phyloP scores from a whole-genome alignment of 2,113 vertebrate species.

The Plectropomus leopardus region DNA sequence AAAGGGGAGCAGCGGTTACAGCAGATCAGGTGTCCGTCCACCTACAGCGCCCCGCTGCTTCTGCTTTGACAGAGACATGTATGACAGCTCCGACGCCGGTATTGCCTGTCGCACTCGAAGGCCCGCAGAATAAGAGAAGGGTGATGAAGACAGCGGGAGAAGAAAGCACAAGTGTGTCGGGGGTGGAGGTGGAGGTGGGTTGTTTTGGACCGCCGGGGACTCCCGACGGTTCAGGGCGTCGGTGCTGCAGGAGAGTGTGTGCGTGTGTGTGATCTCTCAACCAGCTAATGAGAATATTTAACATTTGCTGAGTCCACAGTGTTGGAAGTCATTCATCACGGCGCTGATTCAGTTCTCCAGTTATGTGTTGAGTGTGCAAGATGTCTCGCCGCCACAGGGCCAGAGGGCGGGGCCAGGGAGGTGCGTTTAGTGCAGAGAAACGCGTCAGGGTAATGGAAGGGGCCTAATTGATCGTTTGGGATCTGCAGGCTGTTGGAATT shows the following conservation, averaged over 20 bases:
- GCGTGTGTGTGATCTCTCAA: slow-evolving; percentile 68
- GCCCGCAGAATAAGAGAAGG: slow-evolving; percentile 41
- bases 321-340: slow-evolving; percentile 77
- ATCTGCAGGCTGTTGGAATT: background rate
- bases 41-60: slow-evolving; percentile 34
- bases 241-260: slow-evolving; percentile 39
- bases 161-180: slow-evolving; percentile 22
- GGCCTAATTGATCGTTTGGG: background rate
- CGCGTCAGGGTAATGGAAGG: slow-evolving; percentile 2
- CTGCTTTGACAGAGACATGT: slow-evolving; percentile 62
- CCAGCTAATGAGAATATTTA: slow-evolving; percentile 84
- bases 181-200: slow-evolving; percentile 17
- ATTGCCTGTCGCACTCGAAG: slow-evolving; percentile 19
- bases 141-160: slow-evolving; percentile 46
- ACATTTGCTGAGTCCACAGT: slow-evolving; percentile 81
- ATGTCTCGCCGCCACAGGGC: slow-evolving; percentile 48
- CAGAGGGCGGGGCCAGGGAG: slow-evolving; percentile 9
- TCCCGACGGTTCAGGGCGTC: slow-evolving; percentile 31
- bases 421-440: slow-evolving; percentile 33
- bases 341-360: slow-evolving; percentile 49
- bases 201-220: slow-evolving; percentile 56
- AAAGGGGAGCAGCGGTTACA: slow-evolving; percentile 13
- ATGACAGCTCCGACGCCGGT: slow-evolving; percentile 37
- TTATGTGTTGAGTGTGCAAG: slow-evolving; percentile 64
- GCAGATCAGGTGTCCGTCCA: slow-evolving; percentile 64